These are phyloP conservation scores for Acrocephalus arundinaceus DNA, from an alignment of 2,113 vertebrate species.

Conservation along the genomic window DNA sequence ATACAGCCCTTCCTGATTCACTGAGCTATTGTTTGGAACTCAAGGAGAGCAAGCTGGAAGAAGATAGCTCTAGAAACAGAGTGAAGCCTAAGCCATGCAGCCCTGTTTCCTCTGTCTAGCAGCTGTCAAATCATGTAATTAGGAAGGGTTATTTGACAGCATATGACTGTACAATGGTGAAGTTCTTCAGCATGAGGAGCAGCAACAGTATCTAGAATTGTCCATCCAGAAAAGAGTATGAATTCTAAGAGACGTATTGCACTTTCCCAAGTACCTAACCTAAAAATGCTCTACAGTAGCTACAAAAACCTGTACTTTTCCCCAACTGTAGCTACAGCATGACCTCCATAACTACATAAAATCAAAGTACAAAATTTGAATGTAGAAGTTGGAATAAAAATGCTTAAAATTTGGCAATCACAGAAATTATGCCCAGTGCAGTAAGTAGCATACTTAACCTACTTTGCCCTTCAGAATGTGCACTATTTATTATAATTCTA, in stretches of 20 bases:
- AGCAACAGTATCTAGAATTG: background rate
- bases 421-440: background rate
- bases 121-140: background rate
- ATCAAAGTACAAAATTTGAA: background rate
- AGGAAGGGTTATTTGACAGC: background rate
- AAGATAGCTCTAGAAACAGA: background rate
- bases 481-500: constrained; percentile 50
- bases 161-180: background rate
- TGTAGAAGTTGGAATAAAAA: background rate
- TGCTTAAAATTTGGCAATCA: background rate
- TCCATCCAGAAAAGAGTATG: background rate
- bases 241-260: background rate
- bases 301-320: background rate
- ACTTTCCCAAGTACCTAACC: background rate
- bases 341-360: background rate
- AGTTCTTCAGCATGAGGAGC: background rate
- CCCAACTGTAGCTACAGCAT: background rate
- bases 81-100: background rate
- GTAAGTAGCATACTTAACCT: background rate
- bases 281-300: background rate
- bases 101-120: background rate
- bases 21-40: accelerated
- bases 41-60: background rate
- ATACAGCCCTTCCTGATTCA: background rate
- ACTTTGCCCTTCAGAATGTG: constrained; percentile 15